These are phyloP conservation scores for Smutsia gigantea DNA, from an alignment of 2,797 vertebrate species.

Conservation along the genomic window DNA sequence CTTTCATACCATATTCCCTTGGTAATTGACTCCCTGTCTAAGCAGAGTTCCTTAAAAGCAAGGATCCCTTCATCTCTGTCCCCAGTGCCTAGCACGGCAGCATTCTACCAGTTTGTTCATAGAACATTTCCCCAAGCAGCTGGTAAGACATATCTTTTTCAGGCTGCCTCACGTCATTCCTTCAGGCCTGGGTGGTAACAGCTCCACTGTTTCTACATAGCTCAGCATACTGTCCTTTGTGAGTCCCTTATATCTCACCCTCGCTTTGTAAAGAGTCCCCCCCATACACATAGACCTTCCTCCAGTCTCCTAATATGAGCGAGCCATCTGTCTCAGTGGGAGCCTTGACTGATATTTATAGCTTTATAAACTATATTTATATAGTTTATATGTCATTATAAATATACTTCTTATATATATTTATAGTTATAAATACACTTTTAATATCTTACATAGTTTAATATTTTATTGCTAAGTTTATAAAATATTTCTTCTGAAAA, in stretches of 20 bases:
- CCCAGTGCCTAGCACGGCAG: accelerated
- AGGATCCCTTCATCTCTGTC: not conserved
- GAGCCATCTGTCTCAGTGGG: not conserved
- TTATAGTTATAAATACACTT: not conserved
- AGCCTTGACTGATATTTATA: not conserved
- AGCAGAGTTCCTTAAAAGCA: not conserved
- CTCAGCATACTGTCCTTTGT: not conserved
- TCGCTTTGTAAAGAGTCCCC: not conserved
- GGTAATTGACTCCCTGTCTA: not conserved
- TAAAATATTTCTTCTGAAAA: constrained; percentile 36
- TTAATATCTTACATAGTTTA: not conserved
- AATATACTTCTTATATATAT: not conserved
- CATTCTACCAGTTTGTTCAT: not conserved
- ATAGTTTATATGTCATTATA: not conserved
- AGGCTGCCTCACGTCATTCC: not conserved
- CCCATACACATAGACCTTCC: not conserved
- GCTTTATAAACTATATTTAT: not conserved
- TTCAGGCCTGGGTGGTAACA: not conserved
- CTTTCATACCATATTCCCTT: accelerated
- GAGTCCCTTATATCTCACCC: not conserved
- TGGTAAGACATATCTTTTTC: not conserved
- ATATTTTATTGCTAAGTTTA: not conserved
- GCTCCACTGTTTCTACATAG: no score
- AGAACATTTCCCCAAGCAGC: not conserved
- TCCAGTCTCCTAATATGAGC: not conserved